Base-by-base conservation (phyloP, 2,888 invertebrate genomes). In the Sesia bembeciformis region DNA sequence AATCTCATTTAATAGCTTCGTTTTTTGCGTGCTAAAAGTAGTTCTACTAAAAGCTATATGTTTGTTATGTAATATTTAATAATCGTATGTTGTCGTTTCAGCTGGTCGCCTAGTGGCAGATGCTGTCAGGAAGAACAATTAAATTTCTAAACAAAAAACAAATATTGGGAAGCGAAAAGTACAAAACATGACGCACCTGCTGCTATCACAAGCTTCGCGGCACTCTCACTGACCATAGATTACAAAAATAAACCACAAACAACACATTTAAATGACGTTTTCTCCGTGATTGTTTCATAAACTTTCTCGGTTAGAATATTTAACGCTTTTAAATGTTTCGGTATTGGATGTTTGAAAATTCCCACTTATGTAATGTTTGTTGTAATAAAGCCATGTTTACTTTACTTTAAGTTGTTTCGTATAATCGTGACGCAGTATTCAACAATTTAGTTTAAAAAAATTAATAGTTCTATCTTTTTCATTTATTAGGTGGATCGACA, bases 101-200 rank as follows among this genome's bases (percentile, higher is more conserved):
- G 87, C 87, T 61, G 62, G 73, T 60, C 84, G 82, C 64, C 58
- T 80, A 60, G 79, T 87, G 64, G 68, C 78, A 57, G 85, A 85
- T 58, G 78, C 72, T 56, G 68, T 85, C 57, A 74, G 76, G 62
- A 88, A 86, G 76, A 69, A 65, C 64, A 71, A 82, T 59, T 87
- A 84, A 79, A 67, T 59, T 57, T n/a, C n/a, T 41, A 53, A 6
- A 50, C 42, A 38, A 55, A 56, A 60, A 61, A 64, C 56, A 46
- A 60, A 56, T 52, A 52, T 52, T 52, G 52, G 50, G 61, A 61
- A 62, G 64, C 61, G 60, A 60, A 65, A 69, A 75, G 75, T 76
- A 77, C 75, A 76, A 76, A 71, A 74, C 60, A 53, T 50, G 7
- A 40, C 38, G 53, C 58, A 56, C 58, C 53, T 56, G 54, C 58